A percentile compares a stretch with the other conserved stretches of the same genome.
Conservation (phyloP, 1,140 invertebrate genomes). For the Oscheius sp. region DNA sequence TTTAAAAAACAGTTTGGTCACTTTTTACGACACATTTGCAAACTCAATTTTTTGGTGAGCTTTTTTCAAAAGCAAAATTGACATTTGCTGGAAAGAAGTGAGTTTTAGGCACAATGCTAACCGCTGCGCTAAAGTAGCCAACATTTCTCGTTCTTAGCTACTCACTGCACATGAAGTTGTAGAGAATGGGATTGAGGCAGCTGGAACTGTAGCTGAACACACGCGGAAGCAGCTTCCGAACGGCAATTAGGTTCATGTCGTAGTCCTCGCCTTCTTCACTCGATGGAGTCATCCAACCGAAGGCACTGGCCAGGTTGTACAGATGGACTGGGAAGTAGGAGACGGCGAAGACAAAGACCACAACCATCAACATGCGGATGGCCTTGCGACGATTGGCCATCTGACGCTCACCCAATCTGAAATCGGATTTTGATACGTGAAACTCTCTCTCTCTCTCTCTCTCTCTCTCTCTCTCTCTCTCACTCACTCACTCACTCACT, state of each 20-base stretch:
- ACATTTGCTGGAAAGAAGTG: too few relatives aligned
- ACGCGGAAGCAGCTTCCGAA: slow-evolving; percentile 29
- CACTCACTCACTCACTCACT: too few relatives aligned
- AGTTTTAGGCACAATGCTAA: too few relatives aligned
- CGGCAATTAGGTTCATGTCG: slow-evolving; percentile 13
- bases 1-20: too few relatives aligned
- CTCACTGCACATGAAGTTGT: slow-evolving; percentile 32
- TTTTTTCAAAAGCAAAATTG: too few relatives aligned
- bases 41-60: too few relatives aligned
- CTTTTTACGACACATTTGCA: too few relatives aligned
- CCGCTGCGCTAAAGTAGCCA: too few relatives aligned
- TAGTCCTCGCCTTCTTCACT: slow-evolving; percentile 10
- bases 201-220: slow-evolving; percentile 32
- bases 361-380: slow-evolving; percentile 53
- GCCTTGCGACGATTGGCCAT: slow-evolving; percentile 50
- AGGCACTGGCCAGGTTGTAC: slow-evolving; percentile 48
- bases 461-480: too few relatives aligned
- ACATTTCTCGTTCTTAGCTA: neutral
- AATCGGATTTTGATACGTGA: too few relatives aligned
- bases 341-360: slow-evolving; percentile 52
- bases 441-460: too few relatives aligned
- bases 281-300: slow-evolving; percentile 9
- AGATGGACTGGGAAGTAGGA: slow-evolving; percentile 56
- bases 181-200: slow-evolving; percentile 30
- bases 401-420: slow-evolving; percentile 50